phyloP scores from a whole-genome alignment of 2,113 vertebrate genomes.

The Dicrurus megarhynchus region DNA sequence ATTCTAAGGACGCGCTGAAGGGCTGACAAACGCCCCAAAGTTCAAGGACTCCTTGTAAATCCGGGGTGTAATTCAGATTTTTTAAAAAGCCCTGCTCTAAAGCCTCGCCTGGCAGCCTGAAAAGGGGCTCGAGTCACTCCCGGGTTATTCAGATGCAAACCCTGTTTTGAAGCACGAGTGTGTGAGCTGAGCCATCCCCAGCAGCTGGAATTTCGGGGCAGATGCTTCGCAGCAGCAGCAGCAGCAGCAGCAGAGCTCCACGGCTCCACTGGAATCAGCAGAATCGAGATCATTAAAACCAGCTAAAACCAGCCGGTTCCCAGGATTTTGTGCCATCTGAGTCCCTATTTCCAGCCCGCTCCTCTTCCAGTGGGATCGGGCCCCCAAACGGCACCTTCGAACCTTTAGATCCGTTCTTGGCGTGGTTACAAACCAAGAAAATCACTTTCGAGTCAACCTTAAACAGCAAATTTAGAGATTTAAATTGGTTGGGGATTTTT shows the following conservation, averaged over 20 bases:
- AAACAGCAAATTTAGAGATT: not conserved
- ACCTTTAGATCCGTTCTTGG: not conserved
- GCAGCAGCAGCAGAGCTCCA: not conserved
- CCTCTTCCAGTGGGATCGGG: not conserved
- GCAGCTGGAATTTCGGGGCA: conserved; percentile 47
- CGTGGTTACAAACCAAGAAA: not conserved
- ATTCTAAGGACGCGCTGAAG: not conserved
- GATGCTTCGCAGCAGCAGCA: not conserved
- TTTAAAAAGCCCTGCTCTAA: not conserved
- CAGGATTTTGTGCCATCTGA: not conserved
- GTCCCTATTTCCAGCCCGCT: not conserved
- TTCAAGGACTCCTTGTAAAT: not conserved
- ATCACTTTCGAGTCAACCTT: not conserved
- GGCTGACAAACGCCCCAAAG: not conserved
- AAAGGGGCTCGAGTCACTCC: not conserved
- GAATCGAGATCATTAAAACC: conserved; percentile 10
- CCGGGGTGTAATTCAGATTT: not conserved
- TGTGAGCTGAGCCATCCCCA: conserved; percentile 32
- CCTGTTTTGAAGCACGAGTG: not conserved
- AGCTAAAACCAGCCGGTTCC: not conserved
- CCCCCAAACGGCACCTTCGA: not conserved
- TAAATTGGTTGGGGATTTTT: too few relatives aligned
- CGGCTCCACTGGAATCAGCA: conserved; percentile 22
- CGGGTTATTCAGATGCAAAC: conserved; percentile 42
- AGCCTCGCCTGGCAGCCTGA: not conserved